A percentile compares a stretch with the other conserved stretches of the same genome.
Conservation (phyloP, 1,140 invertebrate genomes). For the Calycopis cecrops region DNA sequence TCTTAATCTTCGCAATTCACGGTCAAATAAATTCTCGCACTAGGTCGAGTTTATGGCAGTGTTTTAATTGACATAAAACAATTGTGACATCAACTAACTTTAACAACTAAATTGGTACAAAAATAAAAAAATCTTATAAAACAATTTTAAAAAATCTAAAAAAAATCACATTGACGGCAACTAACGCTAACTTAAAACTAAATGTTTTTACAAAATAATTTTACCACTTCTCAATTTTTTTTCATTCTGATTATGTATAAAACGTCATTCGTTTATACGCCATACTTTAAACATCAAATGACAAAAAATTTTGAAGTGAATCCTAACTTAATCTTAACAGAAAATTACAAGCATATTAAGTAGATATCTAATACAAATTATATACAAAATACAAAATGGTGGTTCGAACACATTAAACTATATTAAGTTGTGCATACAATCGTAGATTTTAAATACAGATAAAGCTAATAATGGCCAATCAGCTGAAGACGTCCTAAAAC, state of each 20-base stretch:
- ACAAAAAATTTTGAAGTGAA: slow-evolving; percentile 25
- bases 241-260: slow-evolving; percentile 14
- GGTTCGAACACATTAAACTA: slow-evolving; percentile 51
- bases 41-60: slow-evolving; percentile 53
- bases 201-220: slow-evolving; percentile 26
- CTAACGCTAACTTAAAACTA: slow-evolving; percentile 43
- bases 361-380: slow-evolving; percentile 44
- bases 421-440: slow-evolving; percentile 23
- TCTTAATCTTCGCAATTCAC: slow-evolving; percentile 22
- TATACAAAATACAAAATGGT: slow-evolving; percentile 61
- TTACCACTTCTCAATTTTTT: slow-evolving; percentile 17
- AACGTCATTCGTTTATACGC: slow-evolving; percentile 4
- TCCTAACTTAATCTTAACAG: slow-evolving; percentile 17
- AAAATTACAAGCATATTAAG: slow-evolving; percentile 32
- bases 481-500: not conserved
- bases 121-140: slow-evolving; percentile 52
- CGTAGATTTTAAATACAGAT: not conserved
- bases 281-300: slow-evolving; percentile 18
- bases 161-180: slow-evolving; percentile 59
- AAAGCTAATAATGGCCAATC: slow-evolving; percentile 10
- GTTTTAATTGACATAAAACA: slow-evolving; percentile 36
- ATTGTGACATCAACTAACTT: slow-evolving; percentile 12
- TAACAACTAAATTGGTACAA: slow-evolving; percentile 52
- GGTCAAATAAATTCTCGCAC: slow-evolving; percentile 33
- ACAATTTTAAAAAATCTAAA: slow-evolving; percentile 44